These are phyloP conservation scores for Sphaerophoria rueppellii DNA, from an alignment of 2,888 invertebrate species.

Conservation along the genomic window DNA sequence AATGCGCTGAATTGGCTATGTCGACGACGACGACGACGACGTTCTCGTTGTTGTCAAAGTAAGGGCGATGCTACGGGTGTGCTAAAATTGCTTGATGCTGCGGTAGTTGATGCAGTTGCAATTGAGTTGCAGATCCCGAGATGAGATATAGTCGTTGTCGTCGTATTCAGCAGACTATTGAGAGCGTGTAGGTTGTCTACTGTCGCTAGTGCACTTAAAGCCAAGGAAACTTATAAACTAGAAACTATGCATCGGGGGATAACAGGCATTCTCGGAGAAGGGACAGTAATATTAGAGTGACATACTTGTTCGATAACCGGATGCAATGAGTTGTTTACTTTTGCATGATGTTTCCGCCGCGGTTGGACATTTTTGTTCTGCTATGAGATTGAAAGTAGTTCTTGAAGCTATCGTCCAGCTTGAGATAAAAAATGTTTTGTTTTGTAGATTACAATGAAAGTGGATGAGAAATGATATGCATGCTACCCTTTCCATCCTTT, in stretches of 20 bases:
- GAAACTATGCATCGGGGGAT: neutral
- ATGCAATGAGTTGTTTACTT: constrained; percentile 55
- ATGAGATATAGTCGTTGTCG: constrained; percentile 61
- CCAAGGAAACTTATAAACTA: constrained; percentile 21
- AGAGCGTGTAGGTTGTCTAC: constrained; percentile 51
- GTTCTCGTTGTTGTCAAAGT: constrained; percentile 27
- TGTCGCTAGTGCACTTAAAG: constrained; percentile 53
- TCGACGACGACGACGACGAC: constrained; percentile 35
- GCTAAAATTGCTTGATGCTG: constrained; percentile 45
- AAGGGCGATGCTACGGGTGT: constrained; percentile 30
- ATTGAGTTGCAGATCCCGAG: constrained; percentile 72
- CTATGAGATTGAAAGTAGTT: too few relatives aligned
- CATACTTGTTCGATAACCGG: constrained; percentile 57
- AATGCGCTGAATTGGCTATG: constrained; percentile 71
- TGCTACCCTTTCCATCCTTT: too few relatives aligned
- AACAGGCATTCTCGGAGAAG: neutral
- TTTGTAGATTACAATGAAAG: too few relatives aligned
- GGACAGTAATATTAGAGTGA: constrained; percentile 28
- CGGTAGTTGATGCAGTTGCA: constrained; percentile 72
- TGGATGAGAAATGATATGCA: too few relatives aligned
- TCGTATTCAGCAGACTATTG: constrained; percentile 42
- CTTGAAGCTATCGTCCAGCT: too few relatives aligned
- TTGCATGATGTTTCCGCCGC: constrained; percentile 61
- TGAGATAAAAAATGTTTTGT: too few relatives aligned
- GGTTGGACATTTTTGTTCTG: constrained; percentile 48